Percentiles rank a stretch among this genome's conserved stretches.
phyloP scores from a whole-genome alignment of 2,797 vertebrate species.

The Rousettus madagascariensis region DNA sequence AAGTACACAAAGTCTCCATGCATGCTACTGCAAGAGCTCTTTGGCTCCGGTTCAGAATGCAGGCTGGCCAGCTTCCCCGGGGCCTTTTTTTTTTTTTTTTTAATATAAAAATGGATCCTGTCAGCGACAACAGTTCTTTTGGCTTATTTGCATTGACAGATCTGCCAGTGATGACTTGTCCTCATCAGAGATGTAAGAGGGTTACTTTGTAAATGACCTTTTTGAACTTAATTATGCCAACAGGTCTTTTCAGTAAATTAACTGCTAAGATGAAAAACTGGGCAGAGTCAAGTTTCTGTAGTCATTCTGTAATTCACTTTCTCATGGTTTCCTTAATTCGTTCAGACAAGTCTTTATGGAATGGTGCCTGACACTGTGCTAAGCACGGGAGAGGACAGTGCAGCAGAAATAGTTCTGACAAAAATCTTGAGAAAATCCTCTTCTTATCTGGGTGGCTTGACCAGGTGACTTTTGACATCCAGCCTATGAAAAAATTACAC shows the following conservation, averaged over 20 bases:
- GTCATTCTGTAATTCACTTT: neutral
- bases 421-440: neutral
- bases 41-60: neutral
- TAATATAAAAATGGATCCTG: slow-evolving; percentile 16
- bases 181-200: neutral
- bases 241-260: neutral
- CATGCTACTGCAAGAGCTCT: neutral
- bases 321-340: neutral
- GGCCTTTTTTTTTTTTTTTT: neutral
- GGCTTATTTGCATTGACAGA: neutral
- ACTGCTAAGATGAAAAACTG: neutral
- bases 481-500: neutral
- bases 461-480: neutral
- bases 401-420: neutral
- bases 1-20: slow-evolving; percentile 48
- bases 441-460: neutral
- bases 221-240: neutral
- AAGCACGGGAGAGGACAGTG: neutral
- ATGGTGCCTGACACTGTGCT: neutral
- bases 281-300: neutral
- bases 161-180: neutral
- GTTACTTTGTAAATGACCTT: neutral
- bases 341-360: neutral
- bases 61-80: neutral
- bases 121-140: neutral